phyloP scores from a whole-genome alignment of 2,888 invertebrate species.

The Allygus modestus region DNA sequence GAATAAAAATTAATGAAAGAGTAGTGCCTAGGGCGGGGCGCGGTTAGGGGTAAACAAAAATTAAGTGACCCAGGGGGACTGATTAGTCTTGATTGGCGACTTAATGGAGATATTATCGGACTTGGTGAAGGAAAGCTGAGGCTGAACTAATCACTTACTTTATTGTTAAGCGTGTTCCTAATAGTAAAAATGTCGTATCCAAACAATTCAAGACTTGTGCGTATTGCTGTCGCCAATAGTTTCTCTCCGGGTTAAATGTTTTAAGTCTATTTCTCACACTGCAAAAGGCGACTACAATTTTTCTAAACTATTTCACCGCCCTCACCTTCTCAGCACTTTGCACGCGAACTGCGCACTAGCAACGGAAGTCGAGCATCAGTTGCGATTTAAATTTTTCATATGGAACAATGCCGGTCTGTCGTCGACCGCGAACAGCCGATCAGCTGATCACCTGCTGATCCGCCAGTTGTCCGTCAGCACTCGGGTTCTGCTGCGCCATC shows the following conservation, averaged over 20 bases:
- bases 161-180: no score
- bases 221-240: no score
- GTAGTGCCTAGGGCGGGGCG: neutral
- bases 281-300: neutral
- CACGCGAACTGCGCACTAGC: neutral
- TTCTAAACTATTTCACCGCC: neutral
- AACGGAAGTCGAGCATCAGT: neutral
- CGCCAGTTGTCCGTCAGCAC: neutral
- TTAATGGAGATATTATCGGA: neutral
- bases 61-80: constrained; percentile 22
- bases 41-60: constrained; percentile 20
- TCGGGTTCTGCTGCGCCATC: neutral
- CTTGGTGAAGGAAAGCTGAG: constrained; percentile 7
- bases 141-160: constrained; percentile 1
- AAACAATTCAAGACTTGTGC: no score
- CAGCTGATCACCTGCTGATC: constrained; percentile 15
- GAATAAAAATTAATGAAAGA: constrained; percentile 4
- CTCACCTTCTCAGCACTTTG: neutral
- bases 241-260: neutral
- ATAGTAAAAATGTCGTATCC: no score
- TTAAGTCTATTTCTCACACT: neutral
- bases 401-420: neutral
- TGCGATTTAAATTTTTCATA: constrained; percentile 9
- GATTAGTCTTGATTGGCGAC: neutral
- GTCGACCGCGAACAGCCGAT: neutral